Base-by-base conservation (phyloP, 2,797 vertebrate genomes). In the Poecilia picta region DNA sequence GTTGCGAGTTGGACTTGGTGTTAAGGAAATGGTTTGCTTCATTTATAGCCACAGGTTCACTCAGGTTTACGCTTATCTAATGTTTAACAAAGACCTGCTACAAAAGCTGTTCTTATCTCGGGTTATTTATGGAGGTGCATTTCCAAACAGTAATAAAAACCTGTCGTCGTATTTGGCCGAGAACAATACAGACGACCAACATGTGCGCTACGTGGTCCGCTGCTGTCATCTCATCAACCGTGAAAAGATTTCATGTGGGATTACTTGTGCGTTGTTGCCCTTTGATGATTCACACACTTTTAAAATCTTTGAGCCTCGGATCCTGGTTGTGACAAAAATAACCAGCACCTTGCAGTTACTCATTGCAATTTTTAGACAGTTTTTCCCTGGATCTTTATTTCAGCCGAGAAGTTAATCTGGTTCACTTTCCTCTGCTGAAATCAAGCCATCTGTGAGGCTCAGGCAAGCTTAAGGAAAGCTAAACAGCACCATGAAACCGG, bases 381-480 rank as follows among this genome's bases (percentile, higher is more conserved):
- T 55, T 75, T 59, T 75, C 13, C 53, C 25, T 59, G 53, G 15
- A 45, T 75, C 53, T 59, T 59, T n/a, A 39, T 31, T 75, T 39
- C 36, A 59, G 6, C 25, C 12, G 16, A 20, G 45, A 88, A 79
- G 70, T 49, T 46, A 75, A 15, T 81, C 76, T 6, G 71, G 76
- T 47, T 80, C 75, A 2, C 81, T 89, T 0, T 28, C 18, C 25
- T 70, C 82, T 72, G 59, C 91, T 13, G 46, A 88, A 62, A 57
- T 5, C 20, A 77, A 81, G 73, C 77, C 81, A 75, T 36, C 28
- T 0, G 83, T 79, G 33, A 76, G 33, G 62, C 85, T 86, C 64
- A 75, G 76, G 55, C 3, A 45, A 77, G 73, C 81, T 13, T 76
- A 76, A 72, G 74, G 28, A 70, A 76, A 13, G 41, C 23, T 45